phyloP scores from a whole-genome alignment of 1,140 invertebrate genomes.

The Formica selysi region DNA sequence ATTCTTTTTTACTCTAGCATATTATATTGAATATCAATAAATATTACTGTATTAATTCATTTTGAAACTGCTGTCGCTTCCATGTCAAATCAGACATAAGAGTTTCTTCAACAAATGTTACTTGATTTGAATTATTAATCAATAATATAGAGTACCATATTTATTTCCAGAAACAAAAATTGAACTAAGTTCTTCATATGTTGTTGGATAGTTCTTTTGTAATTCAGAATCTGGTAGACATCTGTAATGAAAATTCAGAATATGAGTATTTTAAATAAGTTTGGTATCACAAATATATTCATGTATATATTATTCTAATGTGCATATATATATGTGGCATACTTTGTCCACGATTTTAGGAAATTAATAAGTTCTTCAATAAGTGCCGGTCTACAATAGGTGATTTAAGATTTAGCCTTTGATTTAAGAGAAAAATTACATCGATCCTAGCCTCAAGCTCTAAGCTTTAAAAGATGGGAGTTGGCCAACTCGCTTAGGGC shows the following conservation, averaged over 20 bases:
- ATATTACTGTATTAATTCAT: constrained; percentile 37
- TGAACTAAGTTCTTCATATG: constrained; percentile 88
- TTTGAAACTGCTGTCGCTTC: constrained; percentile 77
- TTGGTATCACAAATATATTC: constrained; percentile 23
- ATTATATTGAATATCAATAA: constrained; percentile 1
- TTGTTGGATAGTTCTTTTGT: constrained; percentile 85
- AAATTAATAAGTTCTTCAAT: constrained; percentile 89
- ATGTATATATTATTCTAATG: constrained; percentile 34
- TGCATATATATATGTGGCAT: constrained; percentile 64
- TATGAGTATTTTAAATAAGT: constrained; percentile 23
- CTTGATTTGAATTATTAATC: constrained; percentile 82
- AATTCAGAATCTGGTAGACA: constrained; percentile 90
- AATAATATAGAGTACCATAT: constrained; percentile 89
- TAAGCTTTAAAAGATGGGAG: too few species aligned
- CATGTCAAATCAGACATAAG: constrained; percentile 81
- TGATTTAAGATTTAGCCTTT: too few species aligned
- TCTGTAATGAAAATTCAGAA: constrained; percentile 82
- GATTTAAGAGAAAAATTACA: too few species aligned
- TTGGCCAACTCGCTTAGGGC: too few species aligned
- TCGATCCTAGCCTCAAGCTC: too few species aligned
- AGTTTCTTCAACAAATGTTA: constrained; percentile 87
- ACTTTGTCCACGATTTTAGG: constrained; percentile 89
- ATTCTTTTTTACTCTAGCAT: too few species aligned
- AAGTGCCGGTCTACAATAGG: too few species aligned
- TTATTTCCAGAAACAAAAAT: constrained; percentile 88